Base-by-base conservation (phyloP, 53 echinoderm and acorn worm species). In the Astropecten irregularis region DNA sequence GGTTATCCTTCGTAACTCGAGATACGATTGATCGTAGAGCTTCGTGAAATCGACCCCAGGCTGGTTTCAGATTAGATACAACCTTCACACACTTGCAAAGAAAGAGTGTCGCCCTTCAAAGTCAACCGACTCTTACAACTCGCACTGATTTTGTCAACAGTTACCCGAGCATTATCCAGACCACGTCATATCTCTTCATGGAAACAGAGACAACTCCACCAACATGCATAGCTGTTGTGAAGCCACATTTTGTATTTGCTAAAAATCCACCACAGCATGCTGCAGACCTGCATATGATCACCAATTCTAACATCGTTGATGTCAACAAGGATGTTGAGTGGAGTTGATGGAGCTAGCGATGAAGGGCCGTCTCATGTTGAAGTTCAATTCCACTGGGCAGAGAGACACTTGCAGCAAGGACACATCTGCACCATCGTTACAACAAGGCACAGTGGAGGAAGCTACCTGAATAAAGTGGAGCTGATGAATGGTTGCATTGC, bases 231-330 rank as follows among this genome's bases (percentile, higher is more conserved):
- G 84, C 39, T 13, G 61, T 84, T 15, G 71, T 84, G 4, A 84
- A 84, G 23, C 56, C 84, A 13, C 84, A 84, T 36, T 39, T 55
- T 25, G 35, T 84, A 0, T 84, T 28, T 56, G 13, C 21, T 11
- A 84, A 84, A 44, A 58, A 70, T 37, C 84, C 84, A 40, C 40
- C 84, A 4, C 84, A 84, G 32, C 84, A 84, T 72, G 61, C 61
- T 38, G 72, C 84, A 14, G 84, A 84, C 26, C 40, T 72, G 26
- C 13, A 84, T 6, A 84, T 84, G 84, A 11, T 50, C 18, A 66
- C 14, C n/a, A 81, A 61, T 37, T 65, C n/a, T 11, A n/a, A 30
- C 46, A 66, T 31, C 11, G 30, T 31, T 39, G 82, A 82, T 37
- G 11, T 66, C 18, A 59, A 84, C 9, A 36, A 84, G 27, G 72